Conservation (phyloP, 2,113 vertebrate genomes). For the Catharus bicknelli region DNA sequence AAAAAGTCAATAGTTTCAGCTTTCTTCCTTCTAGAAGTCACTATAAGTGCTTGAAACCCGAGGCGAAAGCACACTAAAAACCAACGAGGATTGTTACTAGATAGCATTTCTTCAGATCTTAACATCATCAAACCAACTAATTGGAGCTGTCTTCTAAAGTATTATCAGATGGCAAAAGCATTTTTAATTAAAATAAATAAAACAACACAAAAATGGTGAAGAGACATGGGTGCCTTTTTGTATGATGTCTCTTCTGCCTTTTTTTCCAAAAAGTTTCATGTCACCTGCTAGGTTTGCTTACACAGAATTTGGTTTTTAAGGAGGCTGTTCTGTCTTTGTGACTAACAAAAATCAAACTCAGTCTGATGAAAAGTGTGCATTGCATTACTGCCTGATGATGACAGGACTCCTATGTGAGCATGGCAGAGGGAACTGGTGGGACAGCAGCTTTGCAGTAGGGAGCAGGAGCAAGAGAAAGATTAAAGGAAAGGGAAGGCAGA, state of each 20-base stretch:
- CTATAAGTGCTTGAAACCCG: background rate
- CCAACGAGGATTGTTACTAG: background rate
- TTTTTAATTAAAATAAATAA: background rate
- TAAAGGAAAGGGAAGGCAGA: slow-evolving; percentile 67
- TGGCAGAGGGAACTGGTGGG: background rate
- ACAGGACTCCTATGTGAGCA: background rate
- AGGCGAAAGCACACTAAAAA: background rate
- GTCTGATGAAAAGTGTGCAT: background rate
- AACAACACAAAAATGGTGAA: background rate
- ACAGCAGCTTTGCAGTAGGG: background rate
- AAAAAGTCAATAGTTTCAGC: background rate
- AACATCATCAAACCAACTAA: background rate
- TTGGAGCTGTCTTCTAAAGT: background rate
- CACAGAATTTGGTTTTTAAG: background rate
- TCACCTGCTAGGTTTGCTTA: background rate
- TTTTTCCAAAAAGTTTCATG: background rate
- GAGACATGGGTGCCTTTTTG: background rate
- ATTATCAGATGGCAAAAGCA: background rate
- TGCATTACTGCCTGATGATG: background rate
- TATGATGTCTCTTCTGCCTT: background rate
- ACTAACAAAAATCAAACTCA: background rate
- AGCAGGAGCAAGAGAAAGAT: slow-evolving; percentile 47
- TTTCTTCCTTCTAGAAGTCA: background rate
- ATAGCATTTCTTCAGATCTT: background rate
- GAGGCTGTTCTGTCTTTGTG: background rate